Percentiles rank a stretch among this genome's conserved stretches.
These are phyloP conservation scores for Idaea aversata DNA, from an alignment of 2,888 invertebrate genomes.

Conservation along the genomic window DNA sequence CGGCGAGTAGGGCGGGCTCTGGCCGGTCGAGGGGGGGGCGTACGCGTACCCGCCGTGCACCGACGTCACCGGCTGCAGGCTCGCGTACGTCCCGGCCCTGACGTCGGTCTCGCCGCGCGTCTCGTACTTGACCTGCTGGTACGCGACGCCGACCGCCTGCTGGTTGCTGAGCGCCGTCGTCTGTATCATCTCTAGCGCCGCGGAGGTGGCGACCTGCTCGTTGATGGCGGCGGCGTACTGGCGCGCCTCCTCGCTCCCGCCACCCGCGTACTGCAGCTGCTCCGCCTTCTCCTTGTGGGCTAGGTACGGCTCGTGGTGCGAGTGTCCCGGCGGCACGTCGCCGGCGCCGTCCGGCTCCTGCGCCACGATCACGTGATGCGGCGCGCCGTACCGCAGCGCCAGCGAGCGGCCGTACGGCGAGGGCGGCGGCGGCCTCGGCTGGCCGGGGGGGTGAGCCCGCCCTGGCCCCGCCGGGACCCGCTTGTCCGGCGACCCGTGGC, in stretches of 20 bases:
- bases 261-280: constrained; percentile 48
- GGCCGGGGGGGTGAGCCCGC: constrained; percentile 23
- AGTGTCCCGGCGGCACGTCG: constrained; percentile 30
- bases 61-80: constrained; percentile 82
- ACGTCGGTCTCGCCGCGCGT: constrained; percentile 60
- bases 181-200: constrained; percentile 67
- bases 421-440: constrained; percentile 23
- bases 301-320: constrained; percentile 52
- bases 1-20: constrained; percentile 38
- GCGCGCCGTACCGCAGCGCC: constrained; percentile 59
- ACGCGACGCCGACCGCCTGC: constrained; percentile 65
- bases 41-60: constrained; percentile 66
- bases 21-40: constrained; percentile 34
- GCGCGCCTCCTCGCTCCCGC: constrained; percentile 39
- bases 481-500: constrained; percentile 46
- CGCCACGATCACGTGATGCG: constrained; percentile 60
- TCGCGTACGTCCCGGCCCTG: constrained; percentile 80
- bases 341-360: constrained; percentile 55
- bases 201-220: constrained; percentile 48
- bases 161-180: constrained; percentile 61
- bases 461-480: constrained; percentile 43
- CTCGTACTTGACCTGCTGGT: constrained; percentile 73
- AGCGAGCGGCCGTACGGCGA: constrained; percentile 48
- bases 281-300: constrained; percentile 54
- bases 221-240: constrained; percentile 54